Base-by-base conservation (phyloP, 2,888 invertebrate genomes). In the Oxytorus armatus region DNA sequence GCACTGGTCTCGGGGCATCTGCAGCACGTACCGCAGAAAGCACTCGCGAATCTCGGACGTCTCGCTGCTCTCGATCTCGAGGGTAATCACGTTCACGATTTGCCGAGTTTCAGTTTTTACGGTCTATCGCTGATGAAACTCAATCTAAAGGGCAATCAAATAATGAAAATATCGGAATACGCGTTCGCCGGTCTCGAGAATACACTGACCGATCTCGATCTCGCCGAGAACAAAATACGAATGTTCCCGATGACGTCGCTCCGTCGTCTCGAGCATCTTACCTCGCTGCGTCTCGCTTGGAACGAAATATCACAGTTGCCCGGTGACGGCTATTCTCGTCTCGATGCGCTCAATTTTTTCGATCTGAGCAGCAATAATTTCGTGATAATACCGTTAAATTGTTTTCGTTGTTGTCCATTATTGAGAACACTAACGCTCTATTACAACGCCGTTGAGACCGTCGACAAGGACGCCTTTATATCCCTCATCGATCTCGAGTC, bases 321-420 rank as follows among this genome's bases (percentile, higher is more conserved):
- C n/a, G 94, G 95, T 85, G 95, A 95, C 85, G 94, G 94, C n/a
- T 95, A 95, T 89, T 94, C 94, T 3, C 94, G 95, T 68, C 92
- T 98, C 81, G 94, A 95, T 16, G 95, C 95, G 47, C 92, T 98
- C 68, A 92, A 95, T 70, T 95, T 95, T 86, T 93, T 98, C 87
- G 97, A 97, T 92, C 93, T 98, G 83, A 97, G 96, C 91, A 96
- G 96, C 53, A 98, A 98, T 92, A 95, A 95, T 88, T 96, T 98
- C 89, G 95, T 94, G 68, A 94, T 94, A 86, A 94, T 98, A 79
- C 94, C 95, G 53, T 94, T 95, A 86, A 95, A 96, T 88, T 96
- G 96, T 90, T 97, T 98, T 92, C 94, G 94, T 66, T 95, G 96
- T 81, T 96, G 96, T 93, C 96, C 97, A 39, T 95, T 95, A 86